Evolutionary conservation across 2,113 vertebrate genomes (phyloP).

Genomic region (Delphinapterus leucas): DNA sequence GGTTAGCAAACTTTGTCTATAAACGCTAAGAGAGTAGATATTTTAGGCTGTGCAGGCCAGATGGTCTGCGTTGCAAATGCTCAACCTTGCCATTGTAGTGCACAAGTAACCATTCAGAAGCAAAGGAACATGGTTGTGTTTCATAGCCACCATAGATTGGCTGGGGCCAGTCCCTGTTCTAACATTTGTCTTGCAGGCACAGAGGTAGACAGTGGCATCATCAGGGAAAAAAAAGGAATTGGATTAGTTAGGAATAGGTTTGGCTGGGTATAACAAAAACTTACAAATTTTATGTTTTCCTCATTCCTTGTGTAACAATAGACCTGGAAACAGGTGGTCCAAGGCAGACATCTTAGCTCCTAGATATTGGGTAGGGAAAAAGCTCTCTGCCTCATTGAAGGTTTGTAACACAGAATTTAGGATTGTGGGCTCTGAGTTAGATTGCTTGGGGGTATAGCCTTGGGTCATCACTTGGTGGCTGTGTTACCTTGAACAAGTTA

Average conservation of each 20-base stretch:
- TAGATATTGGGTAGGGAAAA: constrained; percentile 67
- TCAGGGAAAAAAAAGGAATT: not conserved
- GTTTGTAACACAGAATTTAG: not conserved
- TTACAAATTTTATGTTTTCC: not conserved
- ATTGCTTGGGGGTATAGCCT: not conserved
- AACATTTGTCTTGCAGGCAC: not conserved
- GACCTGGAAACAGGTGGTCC: not conserved
- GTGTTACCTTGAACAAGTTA: not conserved
- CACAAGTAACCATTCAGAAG: not conserved
- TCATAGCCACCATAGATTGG: not conserved
- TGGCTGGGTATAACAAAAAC: not conserved
- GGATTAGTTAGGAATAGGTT: not conserved
- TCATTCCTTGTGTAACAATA: not conserved
- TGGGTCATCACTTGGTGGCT: not conserved
- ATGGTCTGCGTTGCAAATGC: not conserved
- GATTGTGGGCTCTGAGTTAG: not conserved
- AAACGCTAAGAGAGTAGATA: not conserved
- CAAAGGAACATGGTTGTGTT: not conserved
- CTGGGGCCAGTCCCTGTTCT: not conserved
- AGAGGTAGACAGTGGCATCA: not conserved
- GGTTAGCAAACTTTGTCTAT: no score
- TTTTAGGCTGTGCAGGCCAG: not conserved
- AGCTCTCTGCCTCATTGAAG: not conserved
- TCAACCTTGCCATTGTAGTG: not conserved
- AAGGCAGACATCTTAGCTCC: constrained; percentile 82